phyloP scores from a whole-genome alignment of 1,140 invertebrate genomes.

The Bombus ignitus region DNA sequence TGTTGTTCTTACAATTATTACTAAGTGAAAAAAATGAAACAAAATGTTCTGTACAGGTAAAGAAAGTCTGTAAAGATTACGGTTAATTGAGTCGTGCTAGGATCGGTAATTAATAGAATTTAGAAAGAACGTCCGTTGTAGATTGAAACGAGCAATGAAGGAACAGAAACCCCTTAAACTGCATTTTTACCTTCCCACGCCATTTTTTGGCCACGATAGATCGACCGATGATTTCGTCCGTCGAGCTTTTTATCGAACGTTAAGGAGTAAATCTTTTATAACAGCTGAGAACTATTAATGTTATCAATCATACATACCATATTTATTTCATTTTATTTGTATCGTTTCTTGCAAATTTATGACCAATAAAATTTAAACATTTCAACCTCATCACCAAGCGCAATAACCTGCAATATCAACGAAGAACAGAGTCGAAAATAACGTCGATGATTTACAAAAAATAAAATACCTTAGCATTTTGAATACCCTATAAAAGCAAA shows the following conservation, averaged over 20 bases:
- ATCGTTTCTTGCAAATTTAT: neutral
- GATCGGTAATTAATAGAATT: neutral
- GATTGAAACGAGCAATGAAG: constrained; percentile 36
- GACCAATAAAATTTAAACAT: neutral
- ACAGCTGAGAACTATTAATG: neutral
- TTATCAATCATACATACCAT: neutral
- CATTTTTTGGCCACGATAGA: neutral
- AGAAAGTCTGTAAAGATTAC: constrained; percentile 58
- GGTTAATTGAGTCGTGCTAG: constrained; percentile 24
- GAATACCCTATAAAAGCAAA: neutral
- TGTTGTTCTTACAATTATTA: constrained; percentile 54
- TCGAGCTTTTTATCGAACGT: constrained; percentile 7
- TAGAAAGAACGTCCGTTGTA: constrained; percentile 7
- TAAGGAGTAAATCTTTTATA: constrained; percentile 9
- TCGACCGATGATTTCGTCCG: neutral
- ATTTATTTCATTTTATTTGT: neutral
- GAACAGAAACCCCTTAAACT: constrained; percentile 32
- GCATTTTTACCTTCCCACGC: neutral
- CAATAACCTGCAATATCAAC: constrained; percentile 16
- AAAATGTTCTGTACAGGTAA: constrained; percentile 64
- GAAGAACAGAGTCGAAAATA: neutral
- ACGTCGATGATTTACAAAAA: neutral
- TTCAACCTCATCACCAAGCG: neutral
- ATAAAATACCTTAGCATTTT: neutral
- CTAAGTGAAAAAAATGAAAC: neutral